These are phyloP conservation scores for Tethea ocularis DNA, from an alignment of 2,888 invertebrate species.

Conservation along the genomic window DNA sequence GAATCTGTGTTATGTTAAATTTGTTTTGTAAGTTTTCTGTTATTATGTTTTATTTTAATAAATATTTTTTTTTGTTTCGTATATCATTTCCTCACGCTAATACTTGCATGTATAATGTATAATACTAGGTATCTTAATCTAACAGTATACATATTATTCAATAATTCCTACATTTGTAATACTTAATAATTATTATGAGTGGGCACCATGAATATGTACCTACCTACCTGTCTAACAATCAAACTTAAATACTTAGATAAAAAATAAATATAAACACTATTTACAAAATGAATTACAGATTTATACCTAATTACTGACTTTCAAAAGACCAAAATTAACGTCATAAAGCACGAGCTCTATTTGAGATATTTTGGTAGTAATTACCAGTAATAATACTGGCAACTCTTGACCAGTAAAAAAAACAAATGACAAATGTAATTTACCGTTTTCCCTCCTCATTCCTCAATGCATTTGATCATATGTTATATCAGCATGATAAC, in stretches of 20 bases:
- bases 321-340: neutral
- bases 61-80: neutral
- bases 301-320: neutral
- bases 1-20: neutral
- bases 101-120: neutral
- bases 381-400: neutral
- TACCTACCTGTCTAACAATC: too few species aligned
- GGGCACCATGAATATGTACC: too few species aligned
- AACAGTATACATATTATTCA: too few species aligned
- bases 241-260: neutral
- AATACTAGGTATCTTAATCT: neutral
- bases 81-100: neutral
- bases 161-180: neutral
- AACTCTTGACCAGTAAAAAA: neutral
- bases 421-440: neutral
- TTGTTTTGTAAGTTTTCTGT: conserved; percentile 2
- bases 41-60: neutral
- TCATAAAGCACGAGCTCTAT: neutral
- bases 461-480: conserved; percentile 71
- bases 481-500: conserved; percentile 90
- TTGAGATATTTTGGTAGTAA: too few species aligned
- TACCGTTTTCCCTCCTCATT: neutral
- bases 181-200: too few species aligned
- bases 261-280: conserved; percentile 4
- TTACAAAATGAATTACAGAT: neutral